phyloP scores from a whole-genome alignment of 2,797 vertebrate species.

The Melanotaenia trifasciata region DNA sequence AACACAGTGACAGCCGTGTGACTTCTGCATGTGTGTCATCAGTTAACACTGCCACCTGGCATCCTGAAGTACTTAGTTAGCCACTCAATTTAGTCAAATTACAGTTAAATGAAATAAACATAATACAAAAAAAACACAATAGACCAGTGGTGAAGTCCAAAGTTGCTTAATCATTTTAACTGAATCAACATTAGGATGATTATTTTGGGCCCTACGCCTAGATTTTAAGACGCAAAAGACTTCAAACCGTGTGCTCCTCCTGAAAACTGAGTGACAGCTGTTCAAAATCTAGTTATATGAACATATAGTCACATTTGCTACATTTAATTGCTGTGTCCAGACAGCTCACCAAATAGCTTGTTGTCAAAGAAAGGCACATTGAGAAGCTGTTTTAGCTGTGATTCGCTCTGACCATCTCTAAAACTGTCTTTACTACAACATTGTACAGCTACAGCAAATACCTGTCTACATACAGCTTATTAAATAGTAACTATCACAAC shows the following conservation, averaged over 20 bases:
- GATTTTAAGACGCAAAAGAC: conserved; percentile 25
- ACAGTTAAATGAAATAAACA: conserved; percentile 21
- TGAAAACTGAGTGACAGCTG: conserved; percentile 23
- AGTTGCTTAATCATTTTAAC: not conserved
- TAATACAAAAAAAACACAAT: conserved; percentile 8
- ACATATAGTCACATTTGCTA: conserved; percentile 49
- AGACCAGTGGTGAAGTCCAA: conserved; percentile 5
- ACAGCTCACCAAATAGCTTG: conserved; percentile 30
- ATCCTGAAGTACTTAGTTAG: conserved; percentile 24
- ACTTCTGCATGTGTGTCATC: conserved; percentile 28
- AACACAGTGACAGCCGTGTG: conserved; percentile 30
- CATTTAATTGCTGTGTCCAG: conserved; percentile 30
- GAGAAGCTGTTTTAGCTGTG: conserved; percentile 47
- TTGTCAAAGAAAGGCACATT: conserved; percentile 78
- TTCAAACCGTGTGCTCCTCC: conserved; percentile 30
- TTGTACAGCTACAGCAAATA: conserved; percentile 63
- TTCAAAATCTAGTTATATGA: conserved; percentile 56
- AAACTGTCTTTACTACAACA: conserved; percentile 53
- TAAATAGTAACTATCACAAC: conserved; percentile 62
- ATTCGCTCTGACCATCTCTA: conserved; percentile 41
- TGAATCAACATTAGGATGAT: conserved; percentile 7
- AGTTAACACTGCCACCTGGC: conserved; percentile 42
- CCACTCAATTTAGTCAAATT: conserved; percentile 14
- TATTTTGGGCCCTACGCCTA: not conserved
- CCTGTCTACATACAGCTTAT: conserved; percentile 62